These are phyloP conservation scores for Matsumyia berberina DNA, from an alignment of 2,888 invertebrate species.

Conservation along the genomic window DNA sequence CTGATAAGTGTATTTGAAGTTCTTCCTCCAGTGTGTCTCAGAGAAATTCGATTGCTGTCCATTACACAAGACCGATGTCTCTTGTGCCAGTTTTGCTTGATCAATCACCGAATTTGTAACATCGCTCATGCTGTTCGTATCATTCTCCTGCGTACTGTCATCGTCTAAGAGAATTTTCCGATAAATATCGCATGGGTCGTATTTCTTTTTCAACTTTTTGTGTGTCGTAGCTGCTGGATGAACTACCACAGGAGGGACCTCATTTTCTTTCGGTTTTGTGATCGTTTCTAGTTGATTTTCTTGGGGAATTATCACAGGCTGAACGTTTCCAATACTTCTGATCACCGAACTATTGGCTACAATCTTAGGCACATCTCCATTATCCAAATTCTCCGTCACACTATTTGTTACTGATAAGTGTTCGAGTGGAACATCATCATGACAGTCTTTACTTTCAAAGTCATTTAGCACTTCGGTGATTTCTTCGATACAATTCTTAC, in stretches of 20 bases:
- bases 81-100: constrained; percentile 47
- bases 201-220: constrained; percentile 78
- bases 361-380: constrained; percentile 61
- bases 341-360: constrained; percentile 81
- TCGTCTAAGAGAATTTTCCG: constrained; percentile 80
- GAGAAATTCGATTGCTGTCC: constrained; percentile 80
- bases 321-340: constrained; percentile 82
- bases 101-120: constrained; percentile 65
- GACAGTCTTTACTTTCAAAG: background rate
- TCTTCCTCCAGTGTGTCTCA: constrained; percentile 85
- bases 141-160: constrained; percentile 74
- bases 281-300: constrained; percentile 74
- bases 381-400: background rate
- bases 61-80: constrained; percentile 56
- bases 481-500: constrained; percentile 77
- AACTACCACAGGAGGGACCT: constrained; percentile 49
- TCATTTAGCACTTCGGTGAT: constrained; percentile 31
- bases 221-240: constrained; percentile 31
- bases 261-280: constrained; percentile 51
- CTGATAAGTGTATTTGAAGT: constrained; percentile 79
- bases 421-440: constrained; percentile 43
- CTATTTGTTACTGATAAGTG: constrained; percentile 18
- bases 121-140: constrained; percentile 60
- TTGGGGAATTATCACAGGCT: constrained; percentile 79
- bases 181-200: constrained; percentile 80